Conservation (phyloP, 2,888 invertebrate genomes). For the Orchesellides sinensis region DNA sequence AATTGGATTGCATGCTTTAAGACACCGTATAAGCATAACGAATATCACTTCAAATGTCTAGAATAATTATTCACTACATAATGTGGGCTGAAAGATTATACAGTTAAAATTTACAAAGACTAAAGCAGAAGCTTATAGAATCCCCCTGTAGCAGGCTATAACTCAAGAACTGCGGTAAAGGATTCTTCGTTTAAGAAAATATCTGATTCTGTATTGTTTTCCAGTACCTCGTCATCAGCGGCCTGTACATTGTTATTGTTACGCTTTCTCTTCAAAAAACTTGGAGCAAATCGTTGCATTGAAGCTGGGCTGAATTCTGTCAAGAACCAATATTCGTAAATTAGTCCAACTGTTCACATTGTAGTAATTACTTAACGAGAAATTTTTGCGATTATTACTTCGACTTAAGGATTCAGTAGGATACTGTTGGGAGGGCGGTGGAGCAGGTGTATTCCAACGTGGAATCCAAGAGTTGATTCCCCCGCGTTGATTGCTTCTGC, state of each 20-base stretch:
- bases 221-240: conserved; percentile 21
- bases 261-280: conserved; percentile 60
- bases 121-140: too few species aligned
- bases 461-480: conserved; percentile 57
- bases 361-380: not conserved
- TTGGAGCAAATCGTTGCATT: conserved; percentile 69
- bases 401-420: conserved; percentile 31
- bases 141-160: too few species aligned
- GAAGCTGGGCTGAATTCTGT: conserved; percentile 59
- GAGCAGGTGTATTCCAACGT: conserved; percentile 62
- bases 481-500: conserved; percentile 50
- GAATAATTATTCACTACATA: too few species aligned
- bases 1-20: too few species aligned
- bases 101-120: too few species aligned
- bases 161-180: too few species aligned
- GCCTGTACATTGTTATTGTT: conserved; percentile 18
- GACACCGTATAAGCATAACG: too few species aligned
- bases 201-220: too few species aligned
- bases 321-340: not conserved
- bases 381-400: conserved; percentile 15
- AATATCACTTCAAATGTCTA: too few species aligned
- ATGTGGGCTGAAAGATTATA: too few species aligned
- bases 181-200: too few species aligned
- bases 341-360: not conserved
- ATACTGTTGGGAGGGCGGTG: not conserved